Percentiles rank a stretch among this genome's conserved stretches.
These are phyloP conservation scores for Cheilosia pagana DNA, from an alignment of 2,888 invertebrate species.

Conservation along the genomic window DNA sequence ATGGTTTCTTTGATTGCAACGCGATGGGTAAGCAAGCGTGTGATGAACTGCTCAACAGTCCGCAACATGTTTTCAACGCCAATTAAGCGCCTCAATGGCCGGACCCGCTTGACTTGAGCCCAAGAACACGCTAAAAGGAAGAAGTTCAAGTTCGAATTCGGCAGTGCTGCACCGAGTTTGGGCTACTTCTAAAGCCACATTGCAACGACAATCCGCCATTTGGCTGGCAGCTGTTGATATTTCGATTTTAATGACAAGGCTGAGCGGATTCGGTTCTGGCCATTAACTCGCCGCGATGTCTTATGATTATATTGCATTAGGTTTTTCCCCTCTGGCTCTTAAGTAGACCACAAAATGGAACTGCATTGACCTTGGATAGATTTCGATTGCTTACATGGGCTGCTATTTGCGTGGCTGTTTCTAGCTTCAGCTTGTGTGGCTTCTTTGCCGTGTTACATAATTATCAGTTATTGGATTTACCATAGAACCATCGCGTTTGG, in stretches of 20 bases:
- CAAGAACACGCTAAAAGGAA: conserved; percentile 23
- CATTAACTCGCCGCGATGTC: conserved; percentile 21
- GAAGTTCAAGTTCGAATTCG: conserved; percentile 47
- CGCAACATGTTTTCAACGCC: conserved; percentile 52
- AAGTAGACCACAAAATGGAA: conserved; percentile 44
- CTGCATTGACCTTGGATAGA: conserved; percentile 41
- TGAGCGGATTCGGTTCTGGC: conserved; percentile 40
- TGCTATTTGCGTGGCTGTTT: conserved; percentile 3
- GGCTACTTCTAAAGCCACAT: not conserved
- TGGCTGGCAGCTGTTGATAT: conserved; percentile 5
- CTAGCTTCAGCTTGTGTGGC: conserved; percentile 16
- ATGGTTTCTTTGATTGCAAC: conserved; percentile 19
- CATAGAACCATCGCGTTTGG: conserved; percentile 9
- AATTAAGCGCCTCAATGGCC: conserved; percentile 34
- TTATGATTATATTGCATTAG: not conserved
- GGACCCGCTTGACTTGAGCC: conserved; percentile 24
- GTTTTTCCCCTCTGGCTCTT: conserved; percentile 3
- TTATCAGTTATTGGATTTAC: conserved; percentile 54
- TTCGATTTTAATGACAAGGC: conserved; percentile 36
- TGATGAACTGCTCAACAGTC: conserved; percentile 45
- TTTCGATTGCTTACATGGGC: conserved; percentile 19
- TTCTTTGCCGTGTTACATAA: conserved; percentile 42
- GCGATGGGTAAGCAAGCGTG: conserved; percentile 45
- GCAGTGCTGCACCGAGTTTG: not conserved
- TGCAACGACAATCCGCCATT: conserved; percentile 18